A percentile compares a stretch with the other conserved stretches of the same genome.
phyloP scores from a whole-genome alignment of 2,888 invertebrate genomes.

The Sphaeridia pumilis region DNA sequence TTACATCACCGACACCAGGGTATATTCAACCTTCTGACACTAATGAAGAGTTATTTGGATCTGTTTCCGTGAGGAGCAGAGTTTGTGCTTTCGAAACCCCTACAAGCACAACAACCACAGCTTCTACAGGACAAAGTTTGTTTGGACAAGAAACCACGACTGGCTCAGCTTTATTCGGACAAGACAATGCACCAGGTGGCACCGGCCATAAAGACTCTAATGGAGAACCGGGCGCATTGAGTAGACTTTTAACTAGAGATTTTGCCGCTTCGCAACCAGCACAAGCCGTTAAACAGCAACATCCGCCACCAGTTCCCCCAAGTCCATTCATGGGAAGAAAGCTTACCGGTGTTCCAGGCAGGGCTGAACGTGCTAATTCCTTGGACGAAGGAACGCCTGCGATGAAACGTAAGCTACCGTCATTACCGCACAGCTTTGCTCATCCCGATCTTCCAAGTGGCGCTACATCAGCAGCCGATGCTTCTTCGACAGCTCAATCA shows the following conservation, averaged over 20 bases:
- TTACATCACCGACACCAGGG: constrained; percentile 31
- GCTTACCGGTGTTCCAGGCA: constrained; percentile 22
- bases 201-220: neutral
- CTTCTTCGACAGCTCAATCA: no score
- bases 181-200: neutral
- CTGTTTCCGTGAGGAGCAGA: constrained; percentile 28
- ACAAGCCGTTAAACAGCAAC: neutral
- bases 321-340: constrained; percentile 31
- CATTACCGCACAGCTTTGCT: constrained; percentile 21
- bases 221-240: neutral
- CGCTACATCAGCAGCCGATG: no score
- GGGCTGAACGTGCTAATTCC: constrained; percentile 29
- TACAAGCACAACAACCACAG: neutral
- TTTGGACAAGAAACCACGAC: no score
- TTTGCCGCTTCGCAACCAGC: neutral
- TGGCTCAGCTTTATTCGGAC: neutral
- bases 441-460: constrained; percentile 19
- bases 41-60: constrained; percentile 30
- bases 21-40: constrained; percentile 11
- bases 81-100: constrained; percentile 27
- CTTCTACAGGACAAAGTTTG: neutral
- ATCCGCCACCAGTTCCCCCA: constrained; percentile 22
- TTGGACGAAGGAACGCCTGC: constrained; percentile 13
- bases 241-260: neutral
- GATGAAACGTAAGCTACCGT: constrained; percentile 30